phyloP scores from a whole-genome alignment of 2,113 vertebrate species.

The Antennarius striatus region DNA sequence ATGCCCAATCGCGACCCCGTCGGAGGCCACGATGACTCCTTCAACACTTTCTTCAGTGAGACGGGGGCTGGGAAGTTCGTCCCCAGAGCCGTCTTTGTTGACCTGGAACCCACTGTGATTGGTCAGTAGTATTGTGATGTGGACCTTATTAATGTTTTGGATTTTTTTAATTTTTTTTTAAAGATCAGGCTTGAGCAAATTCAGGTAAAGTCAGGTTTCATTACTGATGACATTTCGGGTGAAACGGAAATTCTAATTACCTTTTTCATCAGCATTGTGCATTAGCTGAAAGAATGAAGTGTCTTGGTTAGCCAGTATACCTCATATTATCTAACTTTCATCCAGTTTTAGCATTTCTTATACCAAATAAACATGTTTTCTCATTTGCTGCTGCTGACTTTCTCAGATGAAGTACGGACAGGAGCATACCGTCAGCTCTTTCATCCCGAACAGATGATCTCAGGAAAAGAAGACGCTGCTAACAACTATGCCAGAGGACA shows the following conservation, averaged over 20 bases:
- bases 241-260: background rate
- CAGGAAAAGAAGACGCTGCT: constrained; percentile 90
- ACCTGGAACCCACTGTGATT: constrained; percentile 77
- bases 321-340: no score
- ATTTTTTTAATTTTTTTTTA: background rate
- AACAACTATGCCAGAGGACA: constrained; percentile 93
- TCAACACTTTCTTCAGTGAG: constrained; percentile 78
- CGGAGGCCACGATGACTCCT: constrained; percentile 71
- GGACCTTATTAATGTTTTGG: background rate
- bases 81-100: constrained; percentile 76
- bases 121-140: constrained; percentile 55
- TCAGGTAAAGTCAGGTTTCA: no score
- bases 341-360: background rate
- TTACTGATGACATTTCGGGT: no score
- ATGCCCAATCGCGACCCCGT: constrained; percentile 55
- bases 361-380: background rate
- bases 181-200: background rate
- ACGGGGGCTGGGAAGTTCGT: constrained; percentile 74
- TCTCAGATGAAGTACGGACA: constrained; percentile 82
- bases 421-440: constrained; percentile 84
- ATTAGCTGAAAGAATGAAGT: background rate
- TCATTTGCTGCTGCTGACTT: constrained; percentile 4
- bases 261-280: background rate
- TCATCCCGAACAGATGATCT: constrained; percentile 89
- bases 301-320: no score